A percentile compares a stretch with the other conserved stretches of the same genome.
These are phyloP conservation scores for Heterochromis multidens DNA, from an alignment of 2,113 vertebrate species.

Conservation along the genomic window DNA sequence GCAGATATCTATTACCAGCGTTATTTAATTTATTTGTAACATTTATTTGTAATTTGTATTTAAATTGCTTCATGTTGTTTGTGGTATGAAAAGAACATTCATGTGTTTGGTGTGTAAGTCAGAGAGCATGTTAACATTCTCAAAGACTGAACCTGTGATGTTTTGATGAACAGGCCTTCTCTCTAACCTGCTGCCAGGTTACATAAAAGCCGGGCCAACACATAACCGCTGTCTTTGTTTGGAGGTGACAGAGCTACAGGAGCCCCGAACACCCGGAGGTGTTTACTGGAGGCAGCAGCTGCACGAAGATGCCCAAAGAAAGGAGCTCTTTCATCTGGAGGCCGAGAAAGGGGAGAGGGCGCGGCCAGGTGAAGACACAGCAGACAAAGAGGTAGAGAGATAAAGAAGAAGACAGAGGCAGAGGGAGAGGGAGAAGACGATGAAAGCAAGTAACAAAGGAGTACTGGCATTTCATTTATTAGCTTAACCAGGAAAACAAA, in stretches of 20 bases:
- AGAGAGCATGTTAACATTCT: background rate
- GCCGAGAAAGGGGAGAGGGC: background rate
- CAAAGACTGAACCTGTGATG: background rate
- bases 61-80: background rate
- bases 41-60: background rate
- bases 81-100: background rate
- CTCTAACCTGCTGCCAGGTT: slow-evolving; percentile 46
- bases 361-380: background rate
- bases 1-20: background rate
- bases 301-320: slow-evolving; percentile 40
- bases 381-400: background rate
- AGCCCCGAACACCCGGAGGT: slow-evolving; percentile 36
- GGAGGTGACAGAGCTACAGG: slow-evolving; percentile 14
- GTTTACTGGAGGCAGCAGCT: slow-evolving; percentile 59
- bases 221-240: slow-evolving; percentile 65
- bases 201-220: slow-evolving; percentile 34
- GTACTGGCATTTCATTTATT: background rate
- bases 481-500: background rate
- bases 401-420: background rate
- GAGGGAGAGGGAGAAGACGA: background rate
- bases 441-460: background rate
- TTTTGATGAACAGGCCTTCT: slow-evolving; percentile 13
- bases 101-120: background rate
- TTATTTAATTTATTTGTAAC: background rate
- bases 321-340: slow-evolving; percentile 48